Evolutionary conservation across 2,888 invertebrate genomes (phyloP), one percentile per base, ranked within the genome.

Genomic region (Tetranychus truncatus): DNA sequence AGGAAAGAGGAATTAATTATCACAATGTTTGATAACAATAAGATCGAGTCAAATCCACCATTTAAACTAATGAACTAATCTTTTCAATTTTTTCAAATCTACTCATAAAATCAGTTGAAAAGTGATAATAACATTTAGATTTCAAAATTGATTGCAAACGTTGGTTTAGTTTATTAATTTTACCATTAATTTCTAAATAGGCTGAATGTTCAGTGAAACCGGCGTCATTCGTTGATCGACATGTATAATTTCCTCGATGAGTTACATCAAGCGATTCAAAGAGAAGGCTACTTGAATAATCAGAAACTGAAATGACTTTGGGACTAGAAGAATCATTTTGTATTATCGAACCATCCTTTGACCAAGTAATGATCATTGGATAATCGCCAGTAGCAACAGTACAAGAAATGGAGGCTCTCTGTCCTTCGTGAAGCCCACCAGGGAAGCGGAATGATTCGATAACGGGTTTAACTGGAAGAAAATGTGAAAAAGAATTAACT

Each of bases 381-480:
- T 45, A 46, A 46, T 72, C 75, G 8, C 84, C 81, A 72, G 80
- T 80, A 44, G 80, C 81, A 66, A 83, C 82, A 72, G 81, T 81
- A 80, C 84, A 84, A 71, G 82, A 81, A 75, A 82, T 81, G 74
- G 81, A 81, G 73, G 81, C 81, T 76, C 83, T 79, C 77, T 82
- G 81, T 71, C 83, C 83, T 78, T 82, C 81, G 77, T 84, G 84
- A 74, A 85, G 82, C 34, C 69, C 69, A 69, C 34, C 9, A 11
- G 34, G 69, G n/a, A 69, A 69, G 6, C 44, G 74, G 74, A 79
- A 79, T 15, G 78, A 77, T 66, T 78, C 80, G n/a, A 92, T 89
- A 81, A 91, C 88, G 34, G 92, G 92, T 81, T 80, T 78, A 81
- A 83, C 83, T 74, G 82, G 77, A 46, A 83, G 15, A 15, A 45